A percentile compares a stretch with the other conserved stretches of the same genome.
Conservation (phyloP, 2,113 vertebrate genomes). For the Passer montanus region DNA sequence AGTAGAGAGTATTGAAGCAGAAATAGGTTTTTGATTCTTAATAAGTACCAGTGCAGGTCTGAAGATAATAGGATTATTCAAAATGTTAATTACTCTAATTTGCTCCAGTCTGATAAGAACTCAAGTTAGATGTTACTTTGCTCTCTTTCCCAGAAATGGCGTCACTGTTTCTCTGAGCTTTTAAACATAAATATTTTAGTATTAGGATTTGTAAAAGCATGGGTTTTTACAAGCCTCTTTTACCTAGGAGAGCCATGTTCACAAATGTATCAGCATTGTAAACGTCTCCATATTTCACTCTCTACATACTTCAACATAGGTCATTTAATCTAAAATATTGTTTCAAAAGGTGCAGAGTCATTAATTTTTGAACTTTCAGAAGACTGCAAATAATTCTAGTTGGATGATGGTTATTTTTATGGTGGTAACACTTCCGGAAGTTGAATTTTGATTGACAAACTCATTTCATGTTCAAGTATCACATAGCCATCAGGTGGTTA, state of each 20-base stretch:
- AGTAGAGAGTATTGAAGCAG: neutral
- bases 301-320: neutral
- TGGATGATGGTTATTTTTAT: neutral
- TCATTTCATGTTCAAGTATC: slow-evolving; percentile 30
- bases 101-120: neutral
- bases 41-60: neutral
- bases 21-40: slow-evolving; percentile 1
- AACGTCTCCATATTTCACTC: neutral
- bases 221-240: neutral
- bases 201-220: neutral
- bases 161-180: neutral
- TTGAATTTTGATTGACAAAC: slow-evolving; percentile 36
- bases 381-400: slow-evolving; percentile 10
- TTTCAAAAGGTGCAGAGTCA: neutral
- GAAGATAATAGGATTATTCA: slow-evolving; percentile 26
- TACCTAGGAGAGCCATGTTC: neutral
- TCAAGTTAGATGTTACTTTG: neutral
- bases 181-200: neutral
- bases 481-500: slow-evolving; percentile 33
- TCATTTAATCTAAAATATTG: neutral
- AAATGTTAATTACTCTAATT: slow-evolving; percentile 44
- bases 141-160: neutral
- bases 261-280: neutral
- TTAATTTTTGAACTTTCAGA: slow-evolving; percentile 27
- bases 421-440: neutral